These are phyloP conservation scores for Aphidoletes aphidimyza DNA, from an alignment of 2,888 invertebrate genomes.

Conservation along the genomic window DNA sequence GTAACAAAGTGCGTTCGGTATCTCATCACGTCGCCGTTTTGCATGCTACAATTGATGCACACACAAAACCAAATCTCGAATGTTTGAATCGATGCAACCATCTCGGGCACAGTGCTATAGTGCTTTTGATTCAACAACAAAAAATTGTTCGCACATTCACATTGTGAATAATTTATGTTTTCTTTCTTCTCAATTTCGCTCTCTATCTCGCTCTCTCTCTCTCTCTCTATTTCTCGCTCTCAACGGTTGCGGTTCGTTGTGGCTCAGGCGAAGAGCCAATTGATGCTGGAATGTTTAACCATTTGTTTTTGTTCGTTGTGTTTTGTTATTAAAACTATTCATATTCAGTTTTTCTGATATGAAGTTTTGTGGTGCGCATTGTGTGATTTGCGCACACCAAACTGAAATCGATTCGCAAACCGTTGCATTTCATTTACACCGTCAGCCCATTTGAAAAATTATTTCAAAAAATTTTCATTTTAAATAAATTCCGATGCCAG, in stretches of 20 bases:
- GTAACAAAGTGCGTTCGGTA: conserved; percentile 46
- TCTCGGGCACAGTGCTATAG: not conserved
- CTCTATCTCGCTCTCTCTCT: too few relatives aligned
- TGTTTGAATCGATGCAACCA: not conserved
- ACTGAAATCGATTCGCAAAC: not conserved
- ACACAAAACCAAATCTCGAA: not conserved
- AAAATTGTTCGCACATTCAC: conserved; percentile 36
- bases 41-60: conserved; percentile 47
- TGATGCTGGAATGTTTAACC: not conserved
- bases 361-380: not conserved
- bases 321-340: too few relatives aligned
- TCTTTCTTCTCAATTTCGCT: conserved; percentile 44
- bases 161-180: conserved; percentile 30
- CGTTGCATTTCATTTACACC: not conserved
- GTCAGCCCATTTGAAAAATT: conserved; percentile 3
- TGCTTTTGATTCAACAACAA: not conserved
- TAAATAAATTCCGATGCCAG: not conserved
- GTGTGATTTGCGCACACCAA: not conserved
- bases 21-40: conserved; percentile 23
- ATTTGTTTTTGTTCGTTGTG: too few relatives aligned
- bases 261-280: not conserved
- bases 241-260: conserved; percentile 6
- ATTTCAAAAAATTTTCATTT: conserved; percentile 8
- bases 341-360: not conserved
- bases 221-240: too few relatives aligned